These are phyloP conservation scores for Microcebus lehilahytsara DNA, from an alignment of 2,113 vertebrate genomes.

Conservation along the genomic window DNA sequence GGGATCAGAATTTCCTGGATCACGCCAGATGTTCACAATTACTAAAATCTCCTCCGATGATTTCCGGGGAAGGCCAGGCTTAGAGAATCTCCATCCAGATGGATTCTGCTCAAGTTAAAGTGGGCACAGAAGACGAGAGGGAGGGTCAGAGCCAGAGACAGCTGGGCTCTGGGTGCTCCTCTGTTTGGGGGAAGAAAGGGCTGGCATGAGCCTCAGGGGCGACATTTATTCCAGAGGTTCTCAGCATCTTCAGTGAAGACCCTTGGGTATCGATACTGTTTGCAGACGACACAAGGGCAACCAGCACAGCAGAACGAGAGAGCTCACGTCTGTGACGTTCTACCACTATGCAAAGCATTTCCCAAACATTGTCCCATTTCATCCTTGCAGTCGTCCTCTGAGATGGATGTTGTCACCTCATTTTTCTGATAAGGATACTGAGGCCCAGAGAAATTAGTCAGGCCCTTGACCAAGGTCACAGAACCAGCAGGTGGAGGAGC, in stretches of 20 bases:
- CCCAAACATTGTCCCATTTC: background rate
- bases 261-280: background rate
- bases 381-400: background rate
- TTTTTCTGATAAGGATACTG: background rate
- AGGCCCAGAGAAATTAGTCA: background rate
- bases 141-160: background rate
- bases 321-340: rapidly evolving
- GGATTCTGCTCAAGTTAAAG: background rate
- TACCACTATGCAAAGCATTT: background rate
- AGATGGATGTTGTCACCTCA: background rate
- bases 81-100: background rate
- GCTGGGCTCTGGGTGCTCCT: background rate
- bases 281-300: background rate
- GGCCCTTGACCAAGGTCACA: background rate
- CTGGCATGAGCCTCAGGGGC: background rate
- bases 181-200: background rate
- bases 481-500: background rate
- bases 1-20: background rate
- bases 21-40: background rate
- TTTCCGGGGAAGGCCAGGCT: background rate
- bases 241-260: background rate
- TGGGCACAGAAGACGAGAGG: background rate
- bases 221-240: background rate
- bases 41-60: background rate
- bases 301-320: rapidly evolving